phyloP scores from a whole-genome alignment of 2,888 invertebrate species.

The Tiliacea aurago region DNA sequence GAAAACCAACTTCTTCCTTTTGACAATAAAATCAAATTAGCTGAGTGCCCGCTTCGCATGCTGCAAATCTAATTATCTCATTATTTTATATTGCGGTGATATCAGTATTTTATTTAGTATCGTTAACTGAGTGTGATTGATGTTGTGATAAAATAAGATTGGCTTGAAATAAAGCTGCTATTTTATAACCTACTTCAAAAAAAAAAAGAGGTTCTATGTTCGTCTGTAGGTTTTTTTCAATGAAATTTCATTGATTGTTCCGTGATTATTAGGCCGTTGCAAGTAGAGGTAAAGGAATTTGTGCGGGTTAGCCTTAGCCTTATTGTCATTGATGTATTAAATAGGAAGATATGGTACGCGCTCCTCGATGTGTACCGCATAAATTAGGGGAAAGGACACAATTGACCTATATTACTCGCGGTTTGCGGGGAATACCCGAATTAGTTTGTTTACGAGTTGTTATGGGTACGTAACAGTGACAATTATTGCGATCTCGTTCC shows the following conservation, averaged over 20 bases:
- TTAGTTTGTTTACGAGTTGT: too few relatives aligned
- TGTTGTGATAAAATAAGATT: slow-evolving; percentile 8
- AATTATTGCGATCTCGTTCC: too few relatives aligned
- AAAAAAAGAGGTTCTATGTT: neutral
- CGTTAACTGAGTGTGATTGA: neutral
- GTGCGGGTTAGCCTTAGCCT: too few relatives aligned
- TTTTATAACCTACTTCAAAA: neutral
- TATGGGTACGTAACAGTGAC: too few relatives aligned
- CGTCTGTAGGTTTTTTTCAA: neutral
- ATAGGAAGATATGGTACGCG: too few relatives aligned
- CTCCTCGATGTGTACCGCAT: too few relatives aligned
- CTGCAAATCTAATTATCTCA: slow-evolving; percentile 32
- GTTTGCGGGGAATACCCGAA: too few relatives aligned
- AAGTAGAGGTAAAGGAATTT: neutral
- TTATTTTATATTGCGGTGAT: slow-evolving; percentile 23
- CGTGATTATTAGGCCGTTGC: too few relatives aligned
- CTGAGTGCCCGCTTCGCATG: slow-evolving; percentile 9
- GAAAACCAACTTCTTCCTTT: slow-evolving; percentile 3
- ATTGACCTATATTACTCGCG: too few relatives aligned
- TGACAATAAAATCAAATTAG: slow-evolving; percentile 39
- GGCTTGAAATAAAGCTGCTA: neutral
- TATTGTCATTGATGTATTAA: too few relatives aligned
- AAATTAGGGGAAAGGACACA: too few relatives aligned
- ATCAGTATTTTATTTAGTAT: slow-evolving; percentile 15
- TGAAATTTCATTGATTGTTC: too few relatives aligned